Base-by-base conservation (phyloP, 1,140 invertebrate genomes). In the Zaprionus ghesquierei region DNA sequence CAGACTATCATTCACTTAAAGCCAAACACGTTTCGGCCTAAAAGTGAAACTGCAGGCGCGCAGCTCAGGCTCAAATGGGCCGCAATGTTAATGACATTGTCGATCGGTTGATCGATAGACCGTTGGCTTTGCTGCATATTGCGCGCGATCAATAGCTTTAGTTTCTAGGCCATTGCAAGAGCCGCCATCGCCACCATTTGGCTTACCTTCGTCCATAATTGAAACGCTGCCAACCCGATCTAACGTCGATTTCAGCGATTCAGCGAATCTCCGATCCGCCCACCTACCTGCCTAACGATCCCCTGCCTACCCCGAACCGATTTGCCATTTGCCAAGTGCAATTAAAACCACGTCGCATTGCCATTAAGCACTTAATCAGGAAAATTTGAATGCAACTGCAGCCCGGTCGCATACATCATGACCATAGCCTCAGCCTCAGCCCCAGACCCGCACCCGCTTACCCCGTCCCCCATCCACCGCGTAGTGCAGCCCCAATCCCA, bases 291-390 rank as follows among this genome's bases (percentile, higher is more conserved):
- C n/a, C 35, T 6, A 38, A n/a, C 35, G 35, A 41, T 41, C 35
- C n/a, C 33, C 13, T 12, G 10, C 35, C n/a, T n/a, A 6, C 31
- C 33, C 41, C 41, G 9, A 60, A 69, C 9, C 50, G 59, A 41
- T 23, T 31, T 23, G 25, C 46, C 31, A 41, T 35, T 35, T 35
- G 33, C 35, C 44, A 41, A 65, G 62, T 72, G 84, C 79, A 87
- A 87, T 87, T 87, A 87, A 82, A 87, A 72, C 53, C 81, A 87
- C 84, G 84, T 87, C 82, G 82, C 84, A 69, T 55, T 89, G 76
- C 84, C 79, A 89, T 87, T 87, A 87, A 89, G 59, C 54, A 56
- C 64, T 89, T 87, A 87, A 89, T 87, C 69, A 82, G 84, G 75
- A 77, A 84, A 87, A 87, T 87, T 87, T 87, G 84, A 87, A 87